Conservation (phyloP, 2,888 invertebrate species). For the Cephonodes hylas region DNA sequence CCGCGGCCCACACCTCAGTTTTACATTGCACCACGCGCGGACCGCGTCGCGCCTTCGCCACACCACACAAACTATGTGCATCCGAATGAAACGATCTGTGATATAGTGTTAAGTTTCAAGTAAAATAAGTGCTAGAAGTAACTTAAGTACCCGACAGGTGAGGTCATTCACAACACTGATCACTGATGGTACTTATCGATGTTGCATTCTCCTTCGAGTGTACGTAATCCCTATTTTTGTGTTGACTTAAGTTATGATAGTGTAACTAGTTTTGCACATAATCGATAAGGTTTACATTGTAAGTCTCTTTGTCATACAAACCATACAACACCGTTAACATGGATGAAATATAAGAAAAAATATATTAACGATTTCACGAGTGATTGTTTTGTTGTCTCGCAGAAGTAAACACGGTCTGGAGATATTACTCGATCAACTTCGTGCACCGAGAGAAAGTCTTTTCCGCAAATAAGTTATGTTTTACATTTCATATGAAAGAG, state of each 20-base stretch:
- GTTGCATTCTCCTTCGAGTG: slow-evolving; percentile 19
- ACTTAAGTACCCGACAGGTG: slow-evolving; percentile 46
- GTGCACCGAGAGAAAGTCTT: slow-evolving; percentile 56
- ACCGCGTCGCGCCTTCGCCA: slow-evolving; percentile 46
- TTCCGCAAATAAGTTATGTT: slow-evolving; percentile 33
- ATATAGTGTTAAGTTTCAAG: slow-evolving; percentile 74
- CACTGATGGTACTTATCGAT: slow-evolving; percentile 10
- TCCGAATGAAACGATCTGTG: slow-evolving; percentile 70
- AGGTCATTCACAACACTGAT: slow-evolving; percentile 32
- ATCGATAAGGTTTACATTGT: not conserved
- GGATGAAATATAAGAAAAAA: slow-evolving; percentile 17
- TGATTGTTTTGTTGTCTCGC: slow-evolving; percentile 50
- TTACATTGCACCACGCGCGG: slow-evolving; percentile 56
- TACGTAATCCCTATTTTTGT: slow-evolving; percentile 49
- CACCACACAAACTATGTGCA: slow-evolving; percentile 55
- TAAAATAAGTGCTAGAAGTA: slow-evolving; percentile 49
- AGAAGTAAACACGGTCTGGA: slow-evolving; percentile 43
- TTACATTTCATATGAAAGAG: not conserved
- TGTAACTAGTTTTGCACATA: slow-evolving; percentile 9
- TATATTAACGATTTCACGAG: slow-evolving; percentile 28
- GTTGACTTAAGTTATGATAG: slow-evolving; percentile 29
- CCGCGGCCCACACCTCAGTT: slow-evolving; percentile 46
- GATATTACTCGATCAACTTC: slow-evolving; percentile 26
- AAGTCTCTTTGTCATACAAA: not conserved
- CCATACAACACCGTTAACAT: not conserved